Conservation (phyloP, 2,888 invertebrate genomes). For the Carabus problematicus region DNA sequence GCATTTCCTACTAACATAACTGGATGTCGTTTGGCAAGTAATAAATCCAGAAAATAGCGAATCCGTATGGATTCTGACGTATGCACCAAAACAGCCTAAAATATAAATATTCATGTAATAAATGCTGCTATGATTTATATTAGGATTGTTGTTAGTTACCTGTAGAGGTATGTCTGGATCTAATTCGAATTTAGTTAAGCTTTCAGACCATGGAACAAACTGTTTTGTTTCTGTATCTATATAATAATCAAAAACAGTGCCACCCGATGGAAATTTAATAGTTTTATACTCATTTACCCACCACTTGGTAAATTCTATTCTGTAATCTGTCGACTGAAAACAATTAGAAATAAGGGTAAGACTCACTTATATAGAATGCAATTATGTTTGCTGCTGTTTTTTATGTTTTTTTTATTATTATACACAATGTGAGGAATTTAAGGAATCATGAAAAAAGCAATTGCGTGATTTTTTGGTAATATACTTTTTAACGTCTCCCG, state of each 20-base stretch:
- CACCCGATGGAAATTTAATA: slow-evolving; percentile 88
- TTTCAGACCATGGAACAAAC: slow-evolving; percentile 89
- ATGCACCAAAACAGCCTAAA: slow-evolving; percentile 87
- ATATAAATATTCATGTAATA: slow-evolving; percentile 40
- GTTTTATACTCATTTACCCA: slow-evolving; percentile 96
- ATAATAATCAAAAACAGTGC: slow-evolving; percentile 94
- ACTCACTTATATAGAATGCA: no score
- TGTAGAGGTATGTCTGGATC: slow-evolving; percentile 91
- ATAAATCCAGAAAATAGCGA: slow-evolving; percentile 85
- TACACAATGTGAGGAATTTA: no score
- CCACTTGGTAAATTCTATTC: slow-evolving; percentile 94
- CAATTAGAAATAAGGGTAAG: slow-evolving; percentile 29
- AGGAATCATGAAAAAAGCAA: no score
- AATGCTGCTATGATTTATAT: background rate
- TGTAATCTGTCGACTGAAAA: slow-evolving; percentile 67
- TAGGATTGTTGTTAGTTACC: slow-evolving; percentile 58
- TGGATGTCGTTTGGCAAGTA: slow-evolving; percentile 88
- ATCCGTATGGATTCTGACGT: slow-evolving; percentile 93
- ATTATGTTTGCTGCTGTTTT: no score
- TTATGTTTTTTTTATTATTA: no score
- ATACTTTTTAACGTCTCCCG: no score
- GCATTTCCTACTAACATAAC: slow-evolving; percentile 95
- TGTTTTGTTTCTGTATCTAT: slow-evolving; percentile 90
- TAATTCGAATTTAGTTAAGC: slow-evolving; percentile 87
- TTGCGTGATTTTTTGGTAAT: no score